phyloP scores from a whole-genome alignment of 1,140 invertebrate species.

The Sycobia sp. region DNA sequence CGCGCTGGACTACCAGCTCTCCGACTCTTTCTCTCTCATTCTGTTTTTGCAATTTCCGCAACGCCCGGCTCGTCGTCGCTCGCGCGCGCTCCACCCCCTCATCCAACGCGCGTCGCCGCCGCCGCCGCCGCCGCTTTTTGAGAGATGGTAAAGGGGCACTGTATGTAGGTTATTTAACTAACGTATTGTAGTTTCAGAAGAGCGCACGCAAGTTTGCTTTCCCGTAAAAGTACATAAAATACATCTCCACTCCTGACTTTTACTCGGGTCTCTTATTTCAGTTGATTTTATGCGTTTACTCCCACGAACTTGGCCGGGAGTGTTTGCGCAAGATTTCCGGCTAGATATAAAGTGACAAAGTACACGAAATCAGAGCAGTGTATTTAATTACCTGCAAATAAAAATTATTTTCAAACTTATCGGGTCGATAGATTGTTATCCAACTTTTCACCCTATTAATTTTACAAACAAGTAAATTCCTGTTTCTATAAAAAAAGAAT shows the following conservation, averaged over 20 bases:
- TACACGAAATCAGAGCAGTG: conserved; percentile 7
- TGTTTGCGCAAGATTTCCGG: conserved; percentile 19
- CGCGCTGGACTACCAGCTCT: no score
- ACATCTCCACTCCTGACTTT: conserved; percentile 29
- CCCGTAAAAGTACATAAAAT: conserved; percentile 32
- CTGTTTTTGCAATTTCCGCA: no score
- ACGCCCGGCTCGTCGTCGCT: no score
- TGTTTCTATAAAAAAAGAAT: no score
- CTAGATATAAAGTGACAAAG: conserved; percentile 19
- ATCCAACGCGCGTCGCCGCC: no score
- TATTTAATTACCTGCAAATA: conserved; percentile 21
- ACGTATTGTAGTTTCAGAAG: conserved; percentile 23
- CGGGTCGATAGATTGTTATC: not conserved
- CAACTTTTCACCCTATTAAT: not conserved
- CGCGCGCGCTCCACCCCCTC: no score
- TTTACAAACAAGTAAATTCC: no score
- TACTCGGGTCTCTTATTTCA: conserved; percentile 33
- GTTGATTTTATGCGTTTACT: conserved; percentile 35
- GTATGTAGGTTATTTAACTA: conserved; percentile 15
- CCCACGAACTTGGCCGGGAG: conserved; percentile 6
- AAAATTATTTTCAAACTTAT: not conserved
- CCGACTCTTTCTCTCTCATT: no score
- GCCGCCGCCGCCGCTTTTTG: not conserved
- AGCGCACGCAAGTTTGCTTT: conserved; percentile 25
- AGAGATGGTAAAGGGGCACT: not conserved